Percentiles rank a stretch among this genome's conserved stretches.
Conservation (phyloP, 1,140 invertebrate genomes). For the Caenorhabditis brenneri region DNA sequence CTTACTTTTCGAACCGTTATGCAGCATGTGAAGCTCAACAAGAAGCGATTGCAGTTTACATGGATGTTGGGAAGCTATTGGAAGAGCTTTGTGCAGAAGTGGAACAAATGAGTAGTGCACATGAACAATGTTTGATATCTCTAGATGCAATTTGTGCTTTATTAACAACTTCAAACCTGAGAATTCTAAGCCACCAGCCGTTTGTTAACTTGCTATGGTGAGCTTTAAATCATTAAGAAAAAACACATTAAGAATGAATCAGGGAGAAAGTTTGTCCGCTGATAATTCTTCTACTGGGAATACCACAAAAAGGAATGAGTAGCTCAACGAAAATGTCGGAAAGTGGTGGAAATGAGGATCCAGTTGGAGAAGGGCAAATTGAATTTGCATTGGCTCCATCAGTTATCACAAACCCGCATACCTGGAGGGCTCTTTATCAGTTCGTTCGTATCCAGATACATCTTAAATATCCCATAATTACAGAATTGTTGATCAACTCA, state of each 20-base stretch:
- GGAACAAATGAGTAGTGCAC: constrained; percentile 45
- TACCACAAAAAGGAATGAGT: constrained; percentile 46
- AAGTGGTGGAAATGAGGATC: constrained; percentile 40
- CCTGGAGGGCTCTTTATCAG: constrained; percentile 48
- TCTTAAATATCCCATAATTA: background rate
- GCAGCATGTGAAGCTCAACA: constrained; percentile 43
- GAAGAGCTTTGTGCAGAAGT: constrained; percentile 43
- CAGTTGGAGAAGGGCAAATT: constrained; percentile 51
- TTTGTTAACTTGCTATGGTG: constrained; percentile 54
- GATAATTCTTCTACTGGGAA: constrained; percentile 48
- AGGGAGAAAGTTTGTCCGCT: constrained; percentile 54
- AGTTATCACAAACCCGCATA: constrained; percentile 49
- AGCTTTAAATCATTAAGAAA: background rate
- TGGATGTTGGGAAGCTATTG: constrained; percentile 45
- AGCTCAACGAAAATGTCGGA: background rate
- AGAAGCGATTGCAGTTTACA: constrained; percentile 48
- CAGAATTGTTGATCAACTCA: constrained; percentile 51
- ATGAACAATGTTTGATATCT: constrained; percentile 43
- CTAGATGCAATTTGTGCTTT: constrained; percentile 47
- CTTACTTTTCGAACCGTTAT: constrained; percentile 49
- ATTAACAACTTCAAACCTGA: constrained; percentile 34
- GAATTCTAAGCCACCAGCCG: constrained; percentile 24
- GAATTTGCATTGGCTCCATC: constrained; percentile 47
- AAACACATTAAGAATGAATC: background rate
- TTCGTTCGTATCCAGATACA: background rate